Evolutionary conservation across 2,113 vertebrate genomes (phyloP), one percentile per base, ranked within the genome.

Genomic region (Raphicerus campestris): DNA sequence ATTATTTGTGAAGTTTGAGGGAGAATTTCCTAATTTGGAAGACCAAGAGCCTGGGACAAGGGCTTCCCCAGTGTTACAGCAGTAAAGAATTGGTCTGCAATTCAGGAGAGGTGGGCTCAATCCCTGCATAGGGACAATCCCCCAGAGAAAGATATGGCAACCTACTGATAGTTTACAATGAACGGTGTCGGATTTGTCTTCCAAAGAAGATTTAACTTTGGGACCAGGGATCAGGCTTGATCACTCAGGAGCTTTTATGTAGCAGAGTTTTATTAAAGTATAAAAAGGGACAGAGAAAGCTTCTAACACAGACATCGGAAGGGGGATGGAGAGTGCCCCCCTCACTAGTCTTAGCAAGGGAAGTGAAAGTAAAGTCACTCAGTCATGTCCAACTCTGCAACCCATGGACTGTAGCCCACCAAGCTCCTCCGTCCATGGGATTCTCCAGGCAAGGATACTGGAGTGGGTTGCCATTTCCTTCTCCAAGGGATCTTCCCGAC

Each of bases 111-210:
- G 19, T 39, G 66, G 19, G 66, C 66, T 73, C 66, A 22, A 6
- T 35, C 66, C n/a, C n/a, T 70, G 66, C n/a, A 11, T 22, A 70
- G n/a, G 66, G n/a, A 11, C 4, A 0, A 39, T 70, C n/a, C 19
- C 66, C n/a, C 5, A 0, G 66, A 70, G 10, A 70, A 39, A n/a
- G n/a, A 70, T 70, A 22, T 11, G 63, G 19, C 66, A 73, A 39
- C 66, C 66, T 73, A 39, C 66, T 39, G 66, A 73, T 24, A 39
- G 20, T 0, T 39, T 6, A 73, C 0, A 0, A 11, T 11, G 10
- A 73, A 39, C 0, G 2, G 66, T 39, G 66, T 39, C 10, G 0
- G n/a, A 22, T 70, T 70, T 70, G 35, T 11, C 66, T 70, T 22
- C 60, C 0, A 0, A 70, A 70, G 66, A 39, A 39, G 10, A 22